A percentile compares a stretch with the other conserved stretches of the same genome.
Conservation (phyloP, 2,888 invertebrate species). For the Trissolcus japonicus region DNA sequence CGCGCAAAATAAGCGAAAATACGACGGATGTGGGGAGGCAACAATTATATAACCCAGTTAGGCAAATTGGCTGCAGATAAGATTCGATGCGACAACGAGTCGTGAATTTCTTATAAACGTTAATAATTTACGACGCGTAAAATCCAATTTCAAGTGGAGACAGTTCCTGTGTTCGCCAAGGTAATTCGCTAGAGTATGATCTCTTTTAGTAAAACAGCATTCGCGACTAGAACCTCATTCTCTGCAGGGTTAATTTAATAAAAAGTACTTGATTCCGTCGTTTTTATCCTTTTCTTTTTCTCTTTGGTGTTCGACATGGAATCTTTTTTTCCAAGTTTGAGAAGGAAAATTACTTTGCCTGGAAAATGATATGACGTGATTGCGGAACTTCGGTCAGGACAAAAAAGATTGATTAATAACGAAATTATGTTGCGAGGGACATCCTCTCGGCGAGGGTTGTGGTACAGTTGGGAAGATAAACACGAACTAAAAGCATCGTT, state of each 20-base stretch:
- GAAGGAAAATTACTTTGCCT: no score
- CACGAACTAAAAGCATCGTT: conserved; percentile 28
- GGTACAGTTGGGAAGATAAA: conserved; percentile 25
- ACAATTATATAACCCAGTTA: conserved; percentile 57
- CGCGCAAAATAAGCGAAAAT: conserved; percentile 38
- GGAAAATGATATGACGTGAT: not conserved
- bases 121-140: conserved; percentile 58
- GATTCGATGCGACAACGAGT: conserved; percentile 57
- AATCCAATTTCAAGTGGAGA: conserved; percentile 57
- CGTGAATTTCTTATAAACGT: conserved; percentile 58
- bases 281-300: not conserved
- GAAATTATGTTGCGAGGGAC: conserved; percentile 16
- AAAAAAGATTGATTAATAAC: conserved; percentile 33
- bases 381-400: not conserved
- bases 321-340: no score
- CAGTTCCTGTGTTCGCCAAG: conserved; percentile 53
- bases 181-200: conserved; percentile 53
- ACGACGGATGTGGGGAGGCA: conserved; percentile 45
- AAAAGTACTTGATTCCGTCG: no score
- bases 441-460: not conserved
- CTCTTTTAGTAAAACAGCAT: conserved; percentile 53
- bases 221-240: conserved; percentile 38
- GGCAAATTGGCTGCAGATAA: conserved; percentile 56
- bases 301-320: not conserved
- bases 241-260: no score